Evolutionary conservation across 2,797 vertebrate genomes (phyloP).

Genomic region (Peromyscus melanophrys): DNA sequence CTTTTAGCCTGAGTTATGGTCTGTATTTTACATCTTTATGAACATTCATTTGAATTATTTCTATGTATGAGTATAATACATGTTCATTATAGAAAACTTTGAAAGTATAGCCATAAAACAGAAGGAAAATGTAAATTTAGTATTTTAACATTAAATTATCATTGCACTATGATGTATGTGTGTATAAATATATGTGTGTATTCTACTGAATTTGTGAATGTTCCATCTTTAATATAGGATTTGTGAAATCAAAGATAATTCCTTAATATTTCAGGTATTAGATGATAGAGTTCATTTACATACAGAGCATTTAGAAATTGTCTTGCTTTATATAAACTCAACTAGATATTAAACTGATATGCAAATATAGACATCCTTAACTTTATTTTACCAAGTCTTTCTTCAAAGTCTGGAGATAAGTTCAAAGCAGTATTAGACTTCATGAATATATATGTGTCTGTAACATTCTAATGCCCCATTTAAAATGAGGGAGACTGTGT

Average conservation of each 20-base stretch:
- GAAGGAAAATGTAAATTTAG: neutral
- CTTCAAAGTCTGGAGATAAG: conserved; percentile 4
- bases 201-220: neutral
- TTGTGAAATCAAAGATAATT: conserved; percentile 1
- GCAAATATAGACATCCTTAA: neutral
- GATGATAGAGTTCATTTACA: neutral
- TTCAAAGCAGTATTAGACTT: conserved; percentile 1
- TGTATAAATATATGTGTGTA: neutral
- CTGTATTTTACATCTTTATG: neutral
- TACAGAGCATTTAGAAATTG: conserved; percentile 32
- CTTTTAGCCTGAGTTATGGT: neutral
- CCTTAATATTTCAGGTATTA: neutral
- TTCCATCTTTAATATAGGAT: neutral
- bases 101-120: neutral
- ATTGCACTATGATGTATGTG: neutral
- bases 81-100: neutral
- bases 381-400: neutral
- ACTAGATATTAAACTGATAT: neutral
- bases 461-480: neutral
- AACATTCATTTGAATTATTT: conserved; percentile 24
- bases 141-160: conserved; percentile 57
- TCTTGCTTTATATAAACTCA: neutral
- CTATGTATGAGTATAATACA: neutral
- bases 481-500: neutral
- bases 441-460: neutral